phyloP scores from a whole-genome alignment of 2,113 vertebrate genomes.

The Xenus cinereus region DNA sequence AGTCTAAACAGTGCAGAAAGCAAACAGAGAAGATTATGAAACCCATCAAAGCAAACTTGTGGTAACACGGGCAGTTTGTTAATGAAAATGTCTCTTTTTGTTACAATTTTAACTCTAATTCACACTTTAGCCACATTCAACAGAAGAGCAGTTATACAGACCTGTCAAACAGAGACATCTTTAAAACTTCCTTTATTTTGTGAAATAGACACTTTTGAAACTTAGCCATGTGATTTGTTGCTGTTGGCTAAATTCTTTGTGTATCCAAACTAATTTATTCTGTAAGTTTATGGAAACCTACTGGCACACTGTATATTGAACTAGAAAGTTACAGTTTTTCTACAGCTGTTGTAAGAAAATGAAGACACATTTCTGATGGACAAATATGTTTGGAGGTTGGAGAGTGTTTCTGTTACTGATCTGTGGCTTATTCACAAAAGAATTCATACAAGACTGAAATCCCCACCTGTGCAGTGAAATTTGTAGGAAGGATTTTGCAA shows the following conservation, averaged over 20 bases:
- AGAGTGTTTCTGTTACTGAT: neutral
- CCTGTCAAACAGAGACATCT: neutral
- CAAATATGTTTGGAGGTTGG: neutral
- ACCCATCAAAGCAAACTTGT: neutral
- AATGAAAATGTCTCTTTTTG: neutral
- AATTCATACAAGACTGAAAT: neutral
- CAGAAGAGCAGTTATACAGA: neutral
- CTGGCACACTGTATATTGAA: neutral
- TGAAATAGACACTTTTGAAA: conserved; percentile 20
- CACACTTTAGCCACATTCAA: neutral
- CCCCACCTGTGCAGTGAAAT: neutral
- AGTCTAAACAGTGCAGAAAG: neutral
- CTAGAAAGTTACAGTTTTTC: neutral
- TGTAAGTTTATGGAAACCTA: neutral
- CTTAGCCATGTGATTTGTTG: neutral
- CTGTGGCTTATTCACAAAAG: neutral
- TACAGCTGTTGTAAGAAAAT: neutral
- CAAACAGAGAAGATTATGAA: neutral
- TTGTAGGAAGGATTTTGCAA: neutral
- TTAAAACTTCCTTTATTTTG: conserved; percentile 9
- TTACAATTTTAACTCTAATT: neutral
- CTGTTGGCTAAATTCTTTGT: conserved; percentile 21
- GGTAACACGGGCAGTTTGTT: neutral
- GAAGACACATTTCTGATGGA: neutral
- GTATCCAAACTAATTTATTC: conserved; percentile 14